These are phyloP conservation scores for Apeltes quadracus DNA, from an alignment of 2,113 vertebrate species.

Conservation along the genomic window DNA sequence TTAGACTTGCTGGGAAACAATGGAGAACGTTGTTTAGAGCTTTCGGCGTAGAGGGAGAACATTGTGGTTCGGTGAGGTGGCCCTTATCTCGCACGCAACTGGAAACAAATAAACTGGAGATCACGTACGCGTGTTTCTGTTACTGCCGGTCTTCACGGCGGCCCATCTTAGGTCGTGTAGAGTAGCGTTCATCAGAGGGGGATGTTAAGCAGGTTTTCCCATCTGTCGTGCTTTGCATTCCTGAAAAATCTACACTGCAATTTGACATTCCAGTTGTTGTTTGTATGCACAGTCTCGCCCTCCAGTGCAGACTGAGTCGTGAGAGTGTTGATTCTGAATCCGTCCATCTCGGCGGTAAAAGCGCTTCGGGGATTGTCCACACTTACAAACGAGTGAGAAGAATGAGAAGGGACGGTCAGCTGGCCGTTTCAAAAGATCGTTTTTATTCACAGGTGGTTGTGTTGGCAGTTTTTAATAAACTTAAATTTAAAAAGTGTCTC, in stretches of 20 bases:
- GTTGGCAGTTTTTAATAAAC: neutral
- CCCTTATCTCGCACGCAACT: conserved; percentile 23
- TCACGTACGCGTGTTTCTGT: neutral
- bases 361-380: neutral
- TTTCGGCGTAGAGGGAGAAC: conserved; percentile 1
- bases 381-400: conserved; percentile 28
- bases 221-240: conserved; percentile 57
- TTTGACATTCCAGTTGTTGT: conserved; percentile 67
- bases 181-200: conserved; percentile 1
- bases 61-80: conserved; percentile 1
- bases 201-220: conserved; percentile 30
- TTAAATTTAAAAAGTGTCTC: neutral
- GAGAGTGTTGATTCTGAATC: conserved; percentile 11
- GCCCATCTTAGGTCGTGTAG: neutral
- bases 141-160: neutral
- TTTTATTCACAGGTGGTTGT: neutral
- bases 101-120: conserved; percentile 4
- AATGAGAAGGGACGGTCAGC: neutral
- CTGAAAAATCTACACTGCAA: conserved; percentile 48
- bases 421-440: neutral
- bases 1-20: conserved; percentile 30
- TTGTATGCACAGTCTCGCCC: conserved; percentile 51
- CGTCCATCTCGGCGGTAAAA: neutral
- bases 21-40: conserved; percentile 21
- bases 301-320: conserved; percentile 19